A percentile compares a stretch with the other conserved stretches of the same genome.
Evolutionary conservation across 2,113 vertebrate species (phyloP).

Genomic region (Anhinga rufa): DNA sequence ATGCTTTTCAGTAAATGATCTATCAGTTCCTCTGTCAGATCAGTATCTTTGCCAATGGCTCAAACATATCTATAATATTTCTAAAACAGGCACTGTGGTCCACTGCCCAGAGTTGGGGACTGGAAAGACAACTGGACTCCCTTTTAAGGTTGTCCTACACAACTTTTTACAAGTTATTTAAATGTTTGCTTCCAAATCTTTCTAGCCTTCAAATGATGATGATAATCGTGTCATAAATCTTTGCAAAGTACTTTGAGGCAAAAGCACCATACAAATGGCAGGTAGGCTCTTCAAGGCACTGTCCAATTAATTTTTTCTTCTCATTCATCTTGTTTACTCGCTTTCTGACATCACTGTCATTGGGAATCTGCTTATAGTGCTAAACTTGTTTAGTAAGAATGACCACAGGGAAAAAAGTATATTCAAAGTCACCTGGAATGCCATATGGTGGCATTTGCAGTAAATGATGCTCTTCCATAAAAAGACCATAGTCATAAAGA

Average conservation of each 20-base stretch:
- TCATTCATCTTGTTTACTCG: background rate
- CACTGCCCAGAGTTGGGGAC: background rate
- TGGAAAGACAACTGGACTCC: background rate
- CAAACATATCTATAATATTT: background rate
- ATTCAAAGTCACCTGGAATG: background rate
- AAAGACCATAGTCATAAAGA: background rate
- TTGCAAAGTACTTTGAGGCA: background rate
- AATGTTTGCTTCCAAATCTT: background rate
- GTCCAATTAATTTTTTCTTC: background rate
- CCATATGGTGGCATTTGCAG: background rate
- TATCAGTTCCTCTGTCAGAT: background rate
- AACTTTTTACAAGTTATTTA: background rate
- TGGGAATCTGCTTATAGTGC: background rate
- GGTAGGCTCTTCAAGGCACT: background rate
- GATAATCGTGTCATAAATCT: background rate
- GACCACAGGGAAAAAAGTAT: background rate
- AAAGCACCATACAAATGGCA: background rate
- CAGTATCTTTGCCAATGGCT: background rate
- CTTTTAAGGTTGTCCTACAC: background rate
- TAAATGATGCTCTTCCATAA: background rate
- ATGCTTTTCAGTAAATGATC: background rate
- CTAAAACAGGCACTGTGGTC: background rate
- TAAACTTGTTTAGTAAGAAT: background rate
- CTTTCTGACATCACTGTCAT: background rate
- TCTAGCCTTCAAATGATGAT: background rate